A percentile compares a stretch with the other conserved stretches of the same genome.
Conservation (phyloP, 2,113 vertebrate species). For the Caloenas nicobarica region DNA sequence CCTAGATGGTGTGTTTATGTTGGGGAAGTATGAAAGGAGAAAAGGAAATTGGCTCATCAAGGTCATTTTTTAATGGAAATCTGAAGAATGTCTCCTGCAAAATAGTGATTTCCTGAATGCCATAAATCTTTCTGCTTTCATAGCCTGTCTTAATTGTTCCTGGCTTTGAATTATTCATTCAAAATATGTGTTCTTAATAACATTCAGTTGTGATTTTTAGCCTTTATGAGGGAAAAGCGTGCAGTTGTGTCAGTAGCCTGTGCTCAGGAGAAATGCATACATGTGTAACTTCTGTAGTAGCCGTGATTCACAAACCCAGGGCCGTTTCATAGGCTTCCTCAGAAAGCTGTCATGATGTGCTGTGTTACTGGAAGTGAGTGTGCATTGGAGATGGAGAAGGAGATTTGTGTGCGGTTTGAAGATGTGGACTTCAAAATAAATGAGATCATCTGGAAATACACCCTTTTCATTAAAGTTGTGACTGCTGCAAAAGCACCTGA, state of each 20-base stretch:
- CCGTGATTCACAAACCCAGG: background rate
- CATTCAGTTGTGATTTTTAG: background rate
- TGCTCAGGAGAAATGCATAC: background rate
- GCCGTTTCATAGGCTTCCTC: background rate
- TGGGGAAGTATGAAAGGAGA: background rate
- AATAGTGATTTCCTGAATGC: conserved; percentile 34
- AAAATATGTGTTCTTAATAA: background rate
- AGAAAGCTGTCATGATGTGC: background rate
- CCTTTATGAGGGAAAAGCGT: background rate
- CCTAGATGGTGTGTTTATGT: background rate
- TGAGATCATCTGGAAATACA: background rate
- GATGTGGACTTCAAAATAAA: background rate
- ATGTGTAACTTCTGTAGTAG: background rate
- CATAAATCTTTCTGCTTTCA: conserved; percentile 18
- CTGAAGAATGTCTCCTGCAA: conserved; percentile 17
- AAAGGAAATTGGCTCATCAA: background rate
- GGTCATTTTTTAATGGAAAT: background rate
- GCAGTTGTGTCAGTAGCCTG: background rate
- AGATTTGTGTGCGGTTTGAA: background rate
- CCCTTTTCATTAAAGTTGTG: background rate
- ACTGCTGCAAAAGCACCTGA: background rate
- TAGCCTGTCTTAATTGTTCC: conserved; percentile 22
- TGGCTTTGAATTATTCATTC: background rate
- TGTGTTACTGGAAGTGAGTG: background rate
- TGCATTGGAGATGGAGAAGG: background rate